Evolutionary conservation across 2,888 invertebrate genomes (phyloP), one percentile per base, ranked within the genome.

Genomic region (Lochmaea crataegi): DNA sequence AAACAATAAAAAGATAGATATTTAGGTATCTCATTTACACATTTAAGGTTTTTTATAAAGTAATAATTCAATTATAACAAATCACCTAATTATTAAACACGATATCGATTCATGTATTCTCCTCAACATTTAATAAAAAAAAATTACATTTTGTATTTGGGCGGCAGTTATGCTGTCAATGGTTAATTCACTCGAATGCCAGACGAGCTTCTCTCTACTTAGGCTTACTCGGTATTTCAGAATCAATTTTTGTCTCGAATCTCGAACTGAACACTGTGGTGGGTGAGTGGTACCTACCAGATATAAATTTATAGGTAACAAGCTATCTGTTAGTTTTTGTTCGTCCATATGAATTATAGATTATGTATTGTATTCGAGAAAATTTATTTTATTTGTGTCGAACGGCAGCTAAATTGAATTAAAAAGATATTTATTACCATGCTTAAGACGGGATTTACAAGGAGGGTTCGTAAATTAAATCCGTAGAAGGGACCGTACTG

Each of bases 281-380:
- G 70, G 78, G 78, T 80, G 79, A 77, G 79, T 78, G 79, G 76
- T 73, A 73, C 75, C 74, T 77, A 79, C 74, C 74, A 74, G 79
- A 77, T 78, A 82, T 81, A 82, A 82, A 82, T 82, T 78, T 78
- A 74, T 78, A 75, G 80, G 80, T 82, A 82, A 82, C 81, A 81
- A 80, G 80, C 77, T 74, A 73, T 75, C 77, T 76, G 76, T 76
- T 78, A 76, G 77, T 81, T 82, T 81, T 82, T 80, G 78, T 75
- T 70, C 67, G 70, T 78, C 72, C 79, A 82, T 84, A 85, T 85
- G 85, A 85, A 85, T 85, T 85, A 85, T 85, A 85, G 84, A 85
- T 85, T 83, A 83, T 82, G 84, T 83, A 85, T 85, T 85, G 85
- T 85, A 84, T 85, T 84, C 84, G 78, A 77, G 78, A 80, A 82